Evolutionary conservation across 1,140 invertebrate species (phyloP), one percentile per base, ranked within the genome.

Genomic region (Micrasema minimum): DNA sequence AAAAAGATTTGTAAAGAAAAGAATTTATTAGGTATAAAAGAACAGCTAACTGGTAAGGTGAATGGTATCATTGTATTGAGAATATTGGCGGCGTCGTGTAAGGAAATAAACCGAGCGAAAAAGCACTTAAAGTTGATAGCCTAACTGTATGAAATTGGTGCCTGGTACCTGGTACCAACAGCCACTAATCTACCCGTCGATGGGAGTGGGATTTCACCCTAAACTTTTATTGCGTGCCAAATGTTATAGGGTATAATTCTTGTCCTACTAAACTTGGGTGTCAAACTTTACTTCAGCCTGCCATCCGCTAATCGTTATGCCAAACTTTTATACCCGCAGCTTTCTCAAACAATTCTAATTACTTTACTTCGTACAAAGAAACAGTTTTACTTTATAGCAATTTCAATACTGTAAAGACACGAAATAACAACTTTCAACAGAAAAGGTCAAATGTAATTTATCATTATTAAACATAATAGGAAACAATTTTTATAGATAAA

Each of bases 201-300:
- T 75, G 69, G 46, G 53, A 69, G 45, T n/a, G 50, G 43, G 41
- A 18, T 16, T 48, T 67, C 65, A 66, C 57, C 69, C 65, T 18
- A 75, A 75, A 75, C 57, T 75, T 69, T 75, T 72, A 72, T 75
- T 65, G 73, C 73, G 73, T 75, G 73, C 57, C 38, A 53, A 68
- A 74, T 14, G 53, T 59, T 45, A 59, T 38, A 38, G 50, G 22
- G 38, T 59, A 71, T 66, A 57, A 71, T 57, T 71, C 61, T 66
- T 57, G 38, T 55, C 26, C 10, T 18, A 71, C 18, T 22, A 14
- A 46, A 46, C 45, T 20, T 26, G 59, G 59, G 59, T 64, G 59
- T 64, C 43, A 46, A 31, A 31, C 59, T 64, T 38, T 22, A 12
- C 37, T 14, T 18, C 11, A 51, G 38, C 14, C 43, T 46, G 23